phyloP scores from a whole-genome alignment of 2,888 invertebrate species.

The Hemistola chrysoprasaria region DNA sequence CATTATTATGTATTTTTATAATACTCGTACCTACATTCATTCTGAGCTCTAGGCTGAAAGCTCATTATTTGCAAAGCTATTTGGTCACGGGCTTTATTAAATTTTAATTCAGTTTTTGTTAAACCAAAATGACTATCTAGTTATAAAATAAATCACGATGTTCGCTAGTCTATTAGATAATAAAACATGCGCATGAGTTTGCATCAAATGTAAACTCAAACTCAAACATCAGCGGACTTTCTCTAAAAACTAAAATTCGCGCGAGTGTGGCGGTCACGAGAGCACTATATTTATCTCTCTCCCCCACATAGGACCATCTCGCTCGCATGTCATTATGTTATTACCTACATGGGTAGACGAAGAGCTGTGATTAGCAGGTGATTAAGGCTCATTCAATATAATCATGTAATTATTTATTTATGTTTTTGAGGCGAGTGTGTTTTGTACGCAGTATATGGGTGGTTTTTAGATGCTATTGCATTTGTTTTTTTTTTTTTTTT shows the following conservation, averaged over 20 bases:
- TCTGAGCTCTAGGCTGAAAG: too few species aligned
- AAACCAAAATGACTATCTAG: too few species aligned
- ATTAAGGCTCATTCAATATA: conserved; percentile 78
- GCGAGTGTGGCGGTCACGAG: conserved; percentile 33
- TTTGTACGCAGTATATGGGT: conserved; percentile 56
- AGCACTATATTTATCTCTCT: conserved; percentile 33
- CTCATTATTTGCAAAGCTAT: too few species aligned
- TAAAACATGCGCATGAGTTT: too few species aligned
- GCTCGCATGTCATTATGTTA: conserved; percentile 70
- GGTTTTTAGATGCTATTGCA: conserved; percentile 34
- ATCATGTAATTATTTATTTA: conserved; percentile 80
- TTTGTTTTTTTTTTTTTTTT: conserved; percentile 1
- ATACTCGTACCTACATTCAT: too few species aligned
- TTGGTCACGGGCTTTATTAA: too few species aligned
- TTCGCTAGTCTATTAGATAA: too few species aligned
- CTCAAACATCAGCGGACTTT: conserved; percentile 36
- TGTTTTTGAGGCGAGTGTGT: conserved; percentile 75
- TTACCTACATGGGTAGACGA: conserved; percentile 60
- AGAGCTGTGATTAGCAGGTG: conserved; percentile 76
- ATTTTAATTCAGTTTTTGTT: too few species aligned
- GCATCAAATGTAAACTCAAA: too few species aligned
- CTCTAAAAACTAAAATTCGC: conserved; percentile 48
- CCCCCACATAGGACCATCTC: conserved; percentile 37
- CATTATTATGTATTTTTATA: too few species aligned
- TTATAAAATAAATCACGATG: too few species aligned